Evolutionary conservation across 2,888 invertebrate genomes (phyloP), one percentile per base, ranked within the genome.

Genomic region (Sminthurinus aureus): DNA sequence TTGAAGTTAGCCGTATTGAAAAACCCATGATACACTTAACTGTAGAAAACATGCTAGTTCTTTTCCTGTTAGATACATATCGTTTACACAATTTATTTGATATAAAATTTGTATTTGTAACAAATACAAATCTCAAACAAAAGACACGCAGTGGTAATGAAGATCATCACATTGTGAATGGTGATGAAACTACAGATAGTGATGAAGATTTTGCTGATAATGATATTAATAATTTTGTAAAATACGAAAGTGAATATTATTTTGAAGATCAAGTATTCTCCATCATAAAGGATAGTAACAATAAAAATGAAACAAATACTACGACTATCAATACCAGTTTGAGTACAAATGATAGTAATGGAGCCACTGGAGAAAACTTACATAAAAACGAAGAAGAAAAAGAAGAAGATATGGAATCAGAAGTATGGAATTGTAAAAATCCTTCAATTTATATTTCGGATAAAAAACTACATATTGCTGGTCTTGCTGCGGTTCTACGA

Each of bases 401-500:
- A 71, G 9, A 71, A 71, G 9, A 20, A 8, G 13, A 13, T 20
- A 71, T 24, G 18, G 26, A 90, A 90, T 15, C 38, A 38, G 38
- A 38, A 38, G 38, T 38, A 38, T 38, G 38, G 38, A 38, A 93
- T 93, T 89, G 90, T 92, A 51, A 92, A 94, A 89, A 73, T 50
- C 96, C 96, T 58, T 93, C 93, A 13, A 92, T 94, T 74, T 91
- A 92, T 78, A 83, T 89, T 8, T 91, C 91, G 84, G 91, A 92
- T 83, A 92, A 91, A 18, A 91, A 92, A 83, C 93, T 93, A 20
- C 93, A 94, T 79, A 93, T 95, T 79, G 94, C 95, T 12, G 96
- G 96, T 0, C 90, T 96, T 11, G 95, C 96, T 90, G 94, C 94
- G 0, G 95, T 95, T 58, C 50, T 82, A 67, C 26, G 82, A 69